phyloP scores from a whole-genome alignment of 2,113 vertebrate species.

The Fulmarus glacialis region DNA sequence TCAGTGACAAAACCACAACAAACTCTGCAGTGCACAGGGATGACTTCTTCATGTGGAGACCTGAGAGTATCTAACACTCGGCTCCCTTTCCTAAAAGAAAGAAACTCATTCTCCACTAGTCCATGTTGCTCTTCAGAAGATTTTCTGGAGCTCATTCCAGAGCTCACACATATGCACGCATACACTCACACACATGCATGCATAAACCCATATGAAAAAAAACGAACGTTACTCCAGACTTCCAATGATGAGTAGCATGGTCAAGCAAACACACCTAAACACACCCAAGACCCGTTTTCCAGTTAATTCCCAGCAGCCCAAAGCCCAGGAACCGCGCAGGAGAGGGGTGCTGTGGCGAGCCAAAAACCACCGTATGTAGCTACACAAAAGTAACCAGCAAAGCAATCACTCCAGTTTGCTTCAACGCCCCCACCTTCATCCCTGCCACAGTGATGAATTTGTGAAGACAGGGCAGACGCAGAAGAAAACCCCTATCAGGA shows the following conservation, averaged over 20 bases:
- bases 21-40: neutral
- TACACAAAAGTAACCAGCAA: neutral
- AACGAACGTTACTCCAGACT: neutral
- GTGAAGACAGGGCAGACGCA: neutral
- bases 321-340: neutral
- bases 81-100: neutral
- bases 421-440: neutral
- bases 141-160: neutral
- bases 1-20: constrained; percentile 29
- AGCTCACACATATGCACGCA: too few species aligned
- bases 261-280: neutral
- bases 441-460: neutral
- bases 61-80: neutral
- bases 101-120: neutral
- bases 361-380: neutral
- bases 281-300: neutral
- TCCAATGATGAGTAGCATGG: neutral
- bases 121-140: neutral
- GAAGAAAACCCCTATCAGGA: neutral
- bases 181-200: neutral
- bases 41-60: neutral
- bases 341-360: neutral
- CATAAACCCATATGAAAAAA: neutral
- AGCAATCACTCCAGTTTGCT: neutral
- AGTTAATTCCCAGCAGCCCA: neutral